phyloP scores from a whole-genome alignment of 2,113 vertebrate species.

The Sinocyclocheilus anophthalmus region DNA sequence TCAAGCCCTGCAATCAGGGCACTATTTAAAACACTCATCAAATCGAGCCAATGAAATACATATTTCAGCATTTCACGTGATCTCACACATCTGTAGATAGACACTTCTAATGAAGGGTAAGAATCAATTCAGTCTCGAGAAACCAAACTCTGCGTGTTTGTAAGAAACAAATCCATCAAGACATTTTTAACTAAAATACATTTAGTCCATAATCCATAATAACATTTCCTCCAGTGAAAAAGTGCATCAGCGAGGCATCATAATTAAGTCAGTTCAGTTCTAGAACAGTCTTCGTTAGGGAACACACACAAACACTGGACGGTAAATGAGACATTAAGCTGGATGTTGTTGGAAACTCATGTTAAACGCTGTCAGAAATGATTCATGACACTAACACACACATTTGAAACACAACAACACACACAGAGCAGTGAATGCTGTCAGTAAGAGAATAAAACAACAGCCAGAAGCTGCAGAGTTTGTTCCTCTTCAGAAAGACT shows the following conservation, averaged over 20 bases:
- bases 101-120: too few relatives aligned
- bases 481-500: background rate
- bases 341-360: background rate
- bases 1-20: background rate
- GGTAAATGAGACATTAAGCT: background rate
- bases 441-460: background rate
- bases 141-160: too few relatives aligned
- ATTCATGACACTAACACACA: background rate
- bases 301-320: background rate
- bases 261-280: background rate
- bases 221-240: too few relatives aligned
- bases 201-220: too few relatives aligned
- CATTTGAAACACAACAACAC: background rate
- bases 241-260: background rate
- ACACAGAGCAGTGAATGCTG: background rate
- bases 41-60: background rate
- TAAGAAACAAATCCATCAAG: too few relatives aligned
- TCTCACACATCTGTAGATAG: too few relatives aligned
- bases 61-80: background rate
- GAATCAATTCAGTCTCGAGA: too few relatives aligned
- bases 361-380: too few relatives aligned
- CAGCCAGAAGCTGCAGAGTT: background rate
- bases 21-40: background rate
- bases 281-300: background rate
- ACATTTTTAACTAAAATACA: too few relatives aligned